Evolutionary conservation across 2,113 vertebrate genomes (phyloP).

Genomic region (Sceloporus undulatus): DNA sequence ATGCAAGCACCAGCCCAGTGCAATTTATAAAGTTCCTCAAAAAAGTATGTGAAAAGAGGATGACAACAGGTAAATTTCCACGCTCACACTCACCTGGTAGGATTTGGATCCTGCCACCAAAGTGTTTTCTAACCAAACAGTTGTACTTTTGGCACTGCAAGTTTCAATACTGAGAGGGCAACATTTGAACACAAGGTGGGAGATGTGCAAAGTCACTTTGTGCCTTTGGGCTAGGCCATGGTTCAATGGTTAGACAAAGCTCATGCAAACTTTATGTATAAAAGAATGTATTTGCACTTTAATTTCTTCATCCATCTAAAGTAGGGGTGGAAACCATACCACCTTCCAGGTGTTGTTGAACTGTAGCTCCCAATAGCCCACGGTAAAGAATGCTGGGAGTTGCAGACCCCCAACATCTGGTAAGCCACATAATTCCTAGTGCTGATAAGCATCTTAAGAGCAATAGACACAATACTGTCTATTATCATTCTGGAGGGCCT

Average conservation of each 20-base stretch:
- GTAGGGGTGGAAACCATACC: not conserved
- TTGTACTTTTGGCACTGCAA: not conserved
- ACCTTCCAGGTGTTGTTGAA: too few species aligned
- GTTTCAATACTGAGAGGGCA: not conserved
- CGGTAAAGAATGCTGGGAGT: too few species aligned
- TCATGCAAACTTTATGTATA: not conserved
- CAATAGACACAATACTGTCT: not conserved
- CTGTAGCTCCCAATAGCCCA: too few species aligned
- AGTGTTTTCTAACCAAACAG: not conserved
- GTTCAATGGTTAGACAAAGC: constrained; percentile 8
- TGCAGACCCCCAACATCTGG: too few species aligned
- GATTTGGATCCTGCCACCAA: too few species aligned
- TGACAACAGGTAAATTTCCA: not conserved
- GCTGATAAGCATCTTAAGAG: constrained; percentile 6
- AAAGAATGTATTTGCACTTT: constrained; percentile 11
- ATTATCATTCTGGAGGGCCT: not conserved
- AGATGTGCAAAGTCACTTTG: not conserved
- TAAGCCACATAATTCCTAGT: not conserved
- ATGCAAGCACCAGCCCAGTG: not conserved
- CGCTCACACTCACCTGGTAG: not conserved
- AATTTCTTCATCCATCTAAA: constrained; percentile 1
- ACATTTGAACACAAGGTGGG: not conserved
- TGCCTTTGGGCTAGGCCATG: constrained; percentile 17
- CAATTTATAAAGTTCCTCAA: not conserved
- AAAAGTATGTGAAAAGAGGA: not conserved